Percentiles rank a stretch among this genome's conserved stretches.
Evolutionary conservation across 2,888 invertebrate species (phyloP).

Genomic region (Drosophila algonquin): DNA sequence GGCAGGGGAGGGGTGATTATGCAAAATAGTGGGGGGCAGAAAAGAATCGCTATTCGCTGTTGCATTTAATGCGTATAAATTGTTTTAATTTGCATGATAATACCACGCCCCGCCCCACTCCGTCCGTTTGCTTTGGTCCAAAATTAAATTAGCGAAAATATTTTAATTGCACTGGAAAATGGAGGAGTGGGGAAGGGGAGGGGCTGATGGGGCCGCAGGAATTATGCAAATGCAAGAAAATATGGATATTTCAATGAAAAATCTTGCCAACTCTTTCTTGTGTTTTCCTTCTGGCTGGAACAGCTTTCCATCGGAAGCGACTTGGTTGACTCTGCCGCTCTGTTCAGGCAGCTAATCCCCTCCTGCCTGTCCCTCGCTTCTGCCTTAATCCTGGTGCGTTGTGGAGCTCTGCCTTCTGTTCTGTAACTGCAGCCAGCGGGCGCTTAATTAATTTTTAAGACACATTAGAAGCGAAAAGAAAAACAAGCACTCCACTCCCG

Average conservation of each 20-base stretch:
- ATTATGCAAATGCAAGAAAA: slow-evolving; percentile 38
- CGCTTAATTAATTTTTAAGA: slow-evolving; percentile 72
- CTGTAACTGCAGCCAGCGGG: background rate
- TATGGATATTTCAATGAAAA: slow-evolving; percentile 23
- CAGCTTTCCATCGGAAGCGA: background rate
- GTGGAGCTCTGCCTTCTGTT: background rate
- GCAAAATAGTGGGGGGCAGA: background rate
- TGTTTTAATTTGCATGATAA: slow-evolving; percentile 58
- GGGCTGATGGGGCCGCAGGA: background rate
- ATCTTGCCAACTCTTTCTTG: background rate
- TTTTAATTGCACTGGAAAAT: slow-evolving; percentile 56
- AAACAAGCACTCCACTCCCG: slow-evolving; percentile 9
- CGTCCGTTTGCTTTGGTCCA: slow-evolving; percentile 5
- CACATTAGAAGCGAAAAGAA: slow-evolving; percentile 49
- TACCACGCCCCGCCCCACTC: slow-evolving; percentile 13
- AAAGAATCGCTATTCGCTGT: slow-evolving; percentile 26
- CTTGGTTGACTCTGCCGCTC: slow-evolving; percentile 11
- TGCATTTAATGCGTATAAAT: slow-evolving; percentile 63
- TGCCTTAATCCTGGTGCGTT: background rate
- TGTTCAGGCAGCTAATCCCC: slow-evolving; percentile 26
- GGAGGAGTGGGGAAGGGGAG: too few species aligned
- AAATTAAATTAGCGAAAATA: slow-evolving; percentile 60
- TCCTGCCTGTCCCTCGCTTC: background rate
- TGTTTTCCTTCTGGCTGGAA: slow-evolving; percentile 29
- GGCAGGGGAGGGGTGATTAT: background rate